A percentile compares a stretch with the other conserved stretches of the same genome.
These are phyloP conservation scores for Argyrosomus japonicus DNA, from an alignment of 2,113 vertebrate genomes.

Conservation along the genomic window DNA sequence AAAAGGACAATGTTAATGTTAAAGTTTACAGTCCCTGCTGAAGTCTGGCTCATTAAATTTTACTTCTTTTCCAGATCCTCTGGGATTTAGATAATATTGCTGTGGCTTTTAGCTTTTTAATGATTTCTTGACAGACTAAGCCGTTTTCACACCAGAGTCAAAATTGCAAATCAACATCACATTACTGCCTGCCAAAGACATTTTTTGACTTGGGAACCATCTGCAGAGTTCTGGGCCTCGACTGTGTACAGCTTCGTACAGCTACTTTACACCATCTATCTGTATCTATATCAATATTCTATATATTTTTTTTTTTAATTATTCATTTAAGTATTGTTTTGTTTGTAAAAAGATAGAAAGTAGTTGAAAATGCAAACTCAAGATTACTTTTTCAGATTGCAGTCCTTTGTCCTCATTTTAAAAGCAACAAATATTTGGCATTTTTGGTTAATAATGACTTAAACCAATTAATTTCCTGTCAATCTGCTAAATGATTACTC, in stretches of 20 bases:
- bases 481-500: background rate
- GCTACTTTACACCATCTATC: too few species aligned
- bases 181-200: background rate
- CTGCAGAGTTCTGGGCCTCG: background rate
- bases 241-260: too few species aligned
- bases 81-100: background rate
- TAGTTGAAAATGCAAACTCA: background rate
- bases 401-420: background rate
- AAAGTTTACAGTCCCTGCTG: background rate
- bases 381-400: background rate
- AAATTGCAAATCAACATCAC: conserved; percentile 6
- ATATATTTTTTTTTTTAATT: too few species aligned
- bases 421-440: background rate
- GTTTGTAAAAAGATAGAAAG: background rate
- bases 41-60: background rate
- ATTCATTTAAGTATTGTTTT: background rate
- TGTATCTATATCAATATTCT: too few species aligned
- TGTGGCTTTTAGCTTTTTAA: conserved; percentile 18
- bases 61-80: background rate
- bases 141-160: conserved; percentile 4
- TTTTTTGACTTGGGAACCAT: background rate
- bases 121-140: background rate
- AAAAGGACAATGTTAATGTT: background rate
- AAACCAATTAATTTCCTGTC: background rate
- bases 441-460: background rate